These are phyloP conservation scores for Oreochromis spilurus DNA, from an alignment of 2,113 vertebrate genomes.

Conservation along the genomic window DNA sequence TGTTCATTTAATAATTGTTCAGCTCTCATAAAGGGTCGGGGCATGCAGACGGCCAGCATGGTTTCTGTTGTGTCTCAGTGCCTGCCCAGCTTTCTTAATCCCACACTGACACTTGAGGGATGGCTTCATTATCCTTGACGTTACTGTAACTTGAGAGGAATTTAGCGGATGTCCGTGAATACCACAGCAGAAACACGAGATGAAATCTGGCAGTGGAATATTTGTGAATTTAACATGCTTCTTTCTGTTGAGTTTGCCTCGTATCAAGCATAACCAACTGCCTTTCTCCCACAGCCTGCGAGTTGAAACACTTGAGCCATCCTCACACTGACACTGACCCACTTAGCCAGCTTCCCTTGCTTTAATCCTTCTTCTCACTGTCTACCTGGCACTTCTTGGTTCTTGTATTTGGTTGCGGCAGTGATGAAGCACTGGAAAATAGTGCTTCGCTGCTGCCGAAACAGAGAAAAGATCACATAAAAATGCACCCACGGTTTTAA, in stretches of 20 bases:
- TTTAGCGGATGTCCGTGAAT: neutral
- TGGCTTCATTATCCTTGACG: neutral
- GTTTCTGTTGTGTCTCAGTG: neutral
- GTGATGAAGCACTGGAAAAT: constrained; percentile 34
- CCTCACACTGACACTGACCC: constrained; percentile 34
- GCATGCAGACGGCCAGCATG: neutral
- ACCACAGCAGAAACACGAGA: neutral
- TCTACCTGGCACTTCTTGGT: neutral
- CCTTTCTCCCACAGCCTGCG: neutral
- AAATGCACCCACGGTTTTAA: neutral
- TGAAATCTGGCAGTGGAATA: neutral
- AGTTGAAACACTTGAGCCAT: neutral
- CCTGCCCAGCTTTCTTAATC: neutral
- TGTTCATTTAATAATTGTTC: constrained; percentile 29
- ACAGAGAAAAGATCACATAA: constrained; percentile 17
- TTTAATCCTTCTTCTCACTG: neutral
- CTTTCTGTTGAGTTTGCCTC: neutral
- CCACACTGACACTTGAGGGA: constrained; percentile 10
- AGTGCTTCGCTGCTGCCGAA: neutral
- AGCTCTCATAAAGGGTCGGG: neutral
- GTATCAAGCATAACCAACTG: neutral
- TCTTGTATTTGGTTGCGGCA: constrained; percentile 28
- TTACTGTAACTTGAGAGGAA: neutral
- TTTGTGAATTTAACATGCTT: neutral
- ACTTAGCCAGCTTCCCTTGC: constrained; percentile 28